Percentiles rank a stretch among this genome's conserved stretches.
These are phyloP conservation scores for Dasypolia templi DNA, from an alignment of 2,888 invertebrate genomes.

Conservation along the genomic window DNA sequence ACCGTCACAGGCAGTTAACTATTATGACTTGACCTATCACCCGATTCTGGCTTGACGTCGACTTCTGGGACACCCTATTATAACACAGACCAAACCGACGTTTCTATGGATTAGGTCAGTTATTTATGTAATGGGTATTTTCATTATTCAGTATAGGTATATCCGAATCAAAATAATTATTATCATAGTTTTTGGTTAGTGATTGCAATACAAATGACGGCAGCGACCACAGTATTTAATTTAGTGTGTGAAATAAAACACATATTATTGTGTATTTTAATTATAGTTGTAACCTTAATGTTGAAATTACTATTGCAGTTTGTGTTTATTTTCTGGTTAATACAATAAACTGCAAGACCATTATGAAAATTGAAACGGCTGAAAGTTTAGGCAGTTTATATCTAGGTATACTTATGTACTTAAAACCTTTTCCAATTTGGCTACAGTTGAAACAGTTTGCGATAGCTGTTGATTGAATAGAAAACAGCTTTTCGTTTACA, in stretches of 20 bases:
- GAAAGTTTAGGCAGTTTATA: neutral
- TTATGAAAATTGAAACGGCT: neutral
- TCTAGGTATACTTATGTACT: neutral
- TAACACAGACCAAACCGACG: neutral
- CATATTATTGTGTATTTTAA: neutral
- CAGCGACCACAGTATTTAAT: constrained; percentile 12
- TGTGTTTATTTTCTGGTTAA: neutral
- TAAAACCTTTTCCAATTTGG: neutral
- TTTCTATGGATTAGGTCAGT: neutral
- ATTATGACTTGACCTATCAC: too few relatives aligned
- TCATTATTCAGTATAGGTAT: constrained; percentile 13
- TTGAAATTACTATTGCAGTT: neutral
- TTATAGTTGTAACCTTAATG: neutral
- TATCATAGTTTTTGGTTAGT: neutral
- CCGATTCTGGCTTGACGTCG: too few relatives aligned
- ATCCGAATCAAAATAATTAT: neutral
- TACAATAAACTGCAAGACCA: too few relatives aligned
- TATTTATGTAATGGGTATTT: neutral
- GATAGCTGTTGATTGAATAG: neutral
- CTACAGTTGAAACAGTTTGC: constrained; percentile 24
- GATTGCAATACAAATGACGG: neutral
- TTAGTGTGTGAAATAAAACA: constrained; percentile 2
- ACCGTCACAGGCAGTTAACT: too few relatives aligned
- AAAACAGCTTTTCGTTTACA: constrained; percentile 12
- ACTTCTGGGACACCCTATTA: too few relatives aligned